These are phyloP conservation scores for Drosophila mayri DNA, from an alignment of 1,140 invertebrate genomes.

Conservation along the genomic window DNA sequence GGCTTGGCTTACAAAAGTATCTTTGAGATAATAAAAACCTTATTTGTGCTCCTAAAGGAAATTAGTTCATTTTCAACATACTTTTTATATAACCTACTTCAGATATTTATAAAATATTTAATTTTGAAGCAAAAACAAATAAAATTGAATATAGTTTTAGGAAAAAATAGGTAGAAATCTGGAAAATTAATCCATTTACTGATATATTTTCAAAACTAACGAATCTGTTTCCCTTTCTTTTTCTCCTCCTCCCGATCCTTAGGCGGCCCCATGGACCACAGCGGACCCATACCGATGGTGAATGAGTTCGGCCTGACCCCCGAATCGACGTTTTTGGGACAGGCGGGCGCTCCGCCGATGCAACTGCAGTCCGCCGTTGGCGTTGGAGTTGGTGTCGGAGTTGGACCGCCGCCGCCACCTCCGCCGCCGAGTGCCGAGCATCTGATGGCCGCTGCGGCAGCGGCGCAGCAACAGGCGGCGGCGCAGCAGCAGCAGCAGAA, in stretches of 20 bases:
- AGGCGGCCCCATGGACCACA: conserved; percentile 89
- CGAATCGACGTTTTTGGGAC: conserved; percentile 88
- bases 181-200: neutral
- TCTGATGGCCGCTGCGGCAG: conserved; percentile 59
- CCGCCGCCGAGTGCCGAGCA: conserved; percentile 76
- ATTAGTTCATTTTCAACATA: too few species aligned
- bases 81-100: neutral
- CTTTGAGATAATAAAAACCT: too few species aligned
- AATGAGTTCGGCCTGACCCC: conserved; percentile 88
- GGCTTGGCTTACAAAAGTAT: too few species aligned
- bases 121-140: neutral
- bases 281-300: conserved; percentile 89
- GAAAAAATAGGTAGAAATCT: too few species aligned
- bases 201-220: conserved; percentile 37
- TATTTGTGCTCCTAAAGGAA: too few species aligned
- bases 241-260: neutral
- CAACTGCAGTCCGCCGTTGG: conserved; percentile 86
- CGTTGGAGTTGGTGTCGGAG: conserved; percentile 70
- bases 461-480: conserved; percentile 75
- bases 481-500: conserved; percentile 77
- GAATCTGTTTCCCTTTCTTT: neutral
- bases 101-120: neutral
- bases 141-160: neutral
- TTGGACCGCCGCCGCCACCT: conserved; percentile 84
- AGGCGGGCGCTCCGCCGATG: conserved; percentile 87